Evolutionary conservation across 1,140 invertebrate species (phyloP).

Genomic region (Holotrichia oblita): DNA sequence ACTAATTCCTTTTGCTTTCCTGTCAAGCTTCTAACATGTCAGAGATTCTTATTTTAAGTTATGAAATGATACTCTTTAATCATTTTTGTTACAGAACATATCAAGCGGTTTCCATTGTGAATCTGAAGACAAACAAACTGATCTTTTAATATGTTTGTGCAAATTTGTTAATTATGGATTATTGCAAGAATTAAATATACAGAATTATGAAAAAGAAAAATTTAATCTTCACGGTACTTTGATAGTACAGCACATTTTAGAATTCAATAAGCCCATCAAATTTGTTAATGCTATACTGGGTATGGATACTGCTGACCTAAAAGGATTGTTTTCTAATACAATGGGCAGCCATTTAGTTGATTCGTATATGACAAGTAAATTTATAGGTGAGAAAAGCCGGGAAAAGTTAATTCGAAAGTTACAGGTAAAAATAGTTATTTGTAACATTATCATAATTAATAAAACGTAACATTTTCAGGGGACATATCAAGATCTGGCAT

Average conservation of each 20-base stretch:
- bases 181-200: slow-evolving; percentile 40
- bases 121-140: slow-evolving; percentile 67
- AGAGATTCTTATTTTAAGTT: no score
- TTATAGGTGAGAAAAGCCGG: slow-evolving; percentile 81
- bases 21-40: no score
- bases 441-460: background rate
- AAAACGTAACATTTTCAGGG: slow-evolving; percentile 63
- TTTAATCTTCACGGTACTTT: slow-evolving; percentile 84
- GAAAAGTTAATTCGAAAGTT: slow-evolving; percentile 76
- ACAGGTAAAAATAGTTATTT: slow-evolving; percentile 61
- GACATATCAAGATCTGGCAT: slow-evolving; percentile 74
- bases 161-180: slow-evolving; percentile 51
- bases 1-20: no score
- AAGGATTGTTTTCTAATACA: slow-evolving; percentile 73
- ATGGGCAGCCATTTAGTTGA: slow-evolving; percentile 86
- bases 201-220: slow-evolving; percentile 53
- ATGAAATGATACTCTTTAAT: no score
- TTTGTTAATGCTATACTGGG: slow-evolving; percentile 71
- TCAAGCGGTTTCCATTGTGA: slow-evolving; percentile 76
- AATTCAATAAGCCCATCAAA: slow-evolving; percentile 82
- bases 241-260: slow-evolving; percentile 77
- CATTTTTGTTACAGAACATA: no score
- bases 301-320: slow-evolving; percentile 68
- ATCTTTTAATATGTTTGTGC: slow-evolving; percentile 66
- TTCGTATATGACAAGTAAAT: slow-evolving; percentile 76